Evolutionary conservation across 2,113 vertebrate species (phyloP).

Genomic region (Platycercus adscitus): DNA sequence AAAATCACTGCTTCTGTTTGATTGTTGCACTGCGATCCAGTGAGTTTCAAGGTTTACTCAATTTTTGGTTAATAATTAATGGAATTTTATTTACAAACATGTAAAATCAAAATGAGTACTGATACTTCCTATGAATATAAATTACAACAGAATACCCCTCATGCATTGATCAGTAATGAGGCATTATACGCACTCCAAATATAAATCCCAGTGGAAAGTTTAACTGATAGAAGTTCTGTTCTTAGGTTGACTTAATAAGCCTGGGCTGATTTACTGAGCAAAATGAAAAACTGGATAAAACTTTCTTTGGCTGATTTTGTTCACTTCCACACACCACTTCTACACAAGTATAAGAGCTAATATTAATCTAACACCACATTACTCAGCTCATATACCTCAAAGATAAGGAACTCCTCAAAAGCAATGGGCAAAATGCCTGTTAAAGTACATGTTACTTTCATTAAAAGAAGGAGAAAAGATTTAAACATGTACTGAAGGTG

Average conservation of each 20-base stretch:
- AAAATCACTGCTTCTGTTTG: conserved; percentile 9
- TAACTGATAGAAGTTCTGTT: conserved; percentile 34
- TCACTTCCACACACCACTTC: neutral
- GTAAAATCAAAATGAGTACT: neutral
- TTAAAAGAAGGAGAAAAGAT: neutral
- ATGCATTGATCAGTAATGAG: conserved; percentile 55
- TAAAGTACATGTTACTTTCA: neutral
- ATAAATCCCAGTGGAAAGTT: conserved; percentile 46
- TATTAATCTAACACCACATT: neutral
- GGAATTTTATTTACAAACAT: conserved; percentile 52
- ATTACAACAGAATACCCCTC: conserved; percentile 8
- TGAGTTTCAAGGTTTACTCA: neutral
- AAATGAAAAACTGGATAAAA: neutral
- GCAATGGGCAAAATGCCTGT: neutral
- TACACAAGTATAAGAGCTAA: neutral
- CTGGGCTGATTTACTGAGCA: neutral
- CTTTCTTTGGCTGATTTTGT: neutral
- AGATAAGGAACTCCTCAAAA: neutral
- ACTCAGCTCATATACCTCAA: neutral
- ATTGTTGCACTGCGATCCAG: neutral
- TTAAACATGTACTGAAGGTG: neutral
- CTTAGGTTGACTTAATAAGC: conserved; percentile 20
- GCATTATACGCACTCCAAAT: conserved; percentile 27
- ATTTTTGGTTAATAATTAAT: conserved; percentile 45
- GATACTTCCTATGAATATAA: conserved; percentile 19